Evolutionary conservation across 30 jellyfish, hydroid and myxozoan genomes (phyloP).

Genomic region (Hydractinia symbiolongicarpus): DNA sequence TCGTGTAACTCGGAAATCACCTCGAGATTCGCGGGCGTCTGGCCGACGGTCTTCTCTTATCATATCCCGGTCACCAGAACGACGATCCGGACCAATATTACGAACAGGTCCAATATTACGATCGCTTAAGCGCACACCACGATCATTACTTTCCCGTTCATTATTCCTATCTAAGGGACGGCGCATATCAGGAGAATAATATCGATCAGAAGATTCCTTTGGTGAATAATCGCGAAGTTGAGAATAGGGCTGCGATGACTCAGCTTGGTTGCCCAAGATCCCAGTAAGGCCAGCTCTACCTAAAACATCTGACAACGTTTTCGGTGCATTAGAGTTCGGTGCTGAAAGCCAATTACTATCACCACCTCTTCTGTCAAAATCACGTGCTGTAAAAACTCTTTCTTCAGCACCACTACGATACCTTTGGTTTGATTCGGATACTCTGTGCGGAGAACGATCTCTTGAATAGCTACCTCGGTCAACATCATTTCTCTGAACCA

Average conservation of each 20-base stretch:
- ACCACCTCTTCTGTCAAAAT: conserved; percentile 28
- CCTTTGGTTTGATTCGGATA: conserved; percentile 4
- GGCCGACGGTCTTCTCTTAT: background rate
- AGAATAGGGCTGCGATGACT: conserved; percentile 7
- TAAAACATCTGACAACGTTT: conserved; percentile 78
- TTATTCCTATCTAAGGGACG: background rate
- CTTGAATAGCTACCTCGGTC: conserved; percentile 8
- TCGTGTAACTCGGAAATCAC: background rate
- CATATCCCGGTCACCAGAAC: no score
- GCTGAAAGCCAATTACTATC: conserved; percentile 29
- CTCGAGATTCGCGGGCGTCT: conserved; percentile 15
- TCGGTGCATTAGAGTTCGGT: conserved; percentile 59
- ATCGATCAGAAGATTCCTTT: background rate
- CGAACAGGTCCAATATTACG: background rate
- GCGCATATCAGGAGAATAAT: conserved; percentile 9
- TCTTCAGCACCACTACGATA: background rate
- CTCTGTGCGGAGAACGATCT: conserved; percentile 34
- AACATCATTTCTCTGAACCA: conserved; percentile 3
- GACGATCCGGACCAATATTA: no score
- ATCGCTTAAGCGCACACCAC: background rate
- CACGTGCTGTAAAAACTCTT: conserved; percentile 16
- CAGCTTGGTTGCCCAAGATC: conserved; percentile 72
- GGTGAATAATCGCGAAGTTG: background rate
- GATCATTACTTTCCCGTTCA: background rate
- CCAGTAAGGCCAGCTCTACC: conserved; percentile 98